A percentile compares a stretch with the other conserved stretches of the same genome.
phyloP scores from a whole-genome alignment of 2,797 vertebrate genomes.

The Pseudochirops corinnae region DNA sequence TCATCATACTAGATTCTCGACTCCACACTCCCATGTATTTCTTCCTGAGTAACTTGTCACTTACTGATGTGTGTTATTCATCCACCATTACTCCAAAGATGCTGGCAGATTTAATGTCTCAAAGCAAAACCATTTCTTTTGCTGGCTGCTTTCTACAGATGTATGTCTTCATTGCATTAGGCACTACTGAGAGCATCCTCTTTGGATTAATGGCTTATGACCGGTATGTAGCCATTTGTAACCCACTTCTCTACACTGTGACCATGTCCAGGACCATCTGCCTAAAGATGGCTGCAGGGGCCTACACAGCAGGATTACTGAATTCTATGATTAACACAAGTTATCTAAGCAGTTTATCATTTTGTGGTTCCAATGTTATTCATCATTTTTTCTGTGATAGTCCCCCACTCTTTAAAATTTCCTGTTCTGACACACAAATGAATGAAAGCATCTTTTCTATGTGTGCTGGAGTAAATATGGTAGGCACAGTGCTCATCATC shows the following conservation, averaged over 20 bases:
- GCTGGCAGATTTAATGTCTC: slow-evolving; percentile 42
- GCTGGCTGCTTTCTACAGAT: slow-evolving; percentile 66
- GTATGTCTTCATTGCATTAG: slow-evolving; percentile 49
- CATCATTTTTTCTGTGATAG: slow-evolving; percentile 79
- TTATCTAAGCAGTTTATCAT: slow-evolving; percentile 56
- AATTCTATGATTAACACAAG: slow-evolving; percentile 66
- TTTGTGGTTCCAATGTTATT: slow-evolving; percentile 65
- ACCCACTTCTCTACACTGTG: slow-evolving; percentile 64
- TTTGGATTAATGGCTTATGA: slow-evolving; percentile 74
- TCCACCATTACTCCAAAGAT: slow-evolving; percentile 64
- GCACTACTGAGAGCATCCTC: slow-evolving; percentile 56
- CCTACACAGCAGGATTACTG: slow-evolving; percentile 48
- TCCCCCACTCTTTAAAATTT: slow-evolving; percentile 69
- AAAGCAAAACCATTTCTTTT: slow-evolving; percentile 59
- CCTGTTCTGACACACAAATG: slow-evolving; percentile 40
- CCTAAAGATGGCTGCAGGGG: slow-evolving; percentile 26
- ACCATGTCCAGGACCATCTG: slow-evolving; percentile 61
- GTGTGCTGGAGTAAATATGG: slow-evolving; percentile 35
- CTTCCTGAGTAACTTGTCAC: slow-evolving; percentile 67
- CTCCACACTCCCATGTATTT: slow-evolving; percentile 74
- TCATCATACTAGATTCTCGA: background rate
- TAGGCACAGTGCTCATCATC: slow-evolving; percentile 8
- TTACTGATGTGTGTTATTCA: slow-evolving; percentile 55
- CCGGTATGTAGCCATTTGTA: slow-evolving; percentile 62
- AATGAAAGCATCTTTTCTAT: background rate